Base-by-base conservation (phyloP, 1,140 invertebrate genomes). In the Dinothrombium tinctorium region DNA sequence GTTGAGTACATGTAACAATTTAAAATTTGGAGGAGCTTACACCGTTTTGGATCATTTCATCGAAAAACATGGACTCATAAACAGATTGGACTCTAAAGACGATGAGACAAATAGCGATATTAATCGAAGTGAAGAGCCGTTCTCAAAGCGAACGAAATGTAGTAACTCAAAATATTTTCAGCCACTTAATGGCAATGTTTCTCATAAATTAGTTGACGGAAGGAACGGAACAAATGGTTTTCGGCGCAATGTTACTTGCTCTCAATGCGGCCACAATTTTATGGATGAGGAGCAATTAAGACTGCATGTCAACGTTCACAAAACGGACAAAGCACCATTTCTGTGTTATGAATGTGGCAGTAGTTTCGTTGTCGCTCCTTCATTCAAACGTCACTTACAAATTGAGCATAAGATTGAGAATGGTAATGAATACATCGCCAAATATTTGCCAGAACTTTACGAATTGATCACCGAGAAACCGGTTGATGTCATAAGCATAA, bases 381-480 rank as follows among this genome's bases (percentile, higher is more conserved):
- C 17, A 12, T 32, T 32, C 5, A 17, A 32, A 14, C 29, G 29
- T 32, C 29, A 32, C 17, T 32, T 32, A 32, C n/a, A 7, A 12
- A 32, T 5, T 32, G n/a, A 7, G 5, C 29, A 32, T 32, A 17
- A 17, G n/a, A 32, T 32, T 15, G 17, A 12, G n/a, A 17, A 32
- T 32, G n/a, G 29, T 32, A 12, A 32, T 14, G 17, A 12, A 14
- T 32, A 32, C 12, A 17, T 32, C 17, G 17, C n/a, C n/a, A 7
- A 14, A 7, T 14, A 32, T 32, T 15, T 32, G 5, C 29, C 29
- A 5, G 29, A 32, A 14, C 22, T 33, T 4, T 17, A 33, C 11
- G 41, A 42, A 25, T 21, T 35, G 23, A 17, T 11, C 25, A 12
- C 29, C 4, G 3, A 22, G 22, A 57, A 19, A 12, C 11, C 12